Base-by-base conservation (phyloP, 2,888 invertebrate species). In the Drosophila nigritarsus region DNA sequence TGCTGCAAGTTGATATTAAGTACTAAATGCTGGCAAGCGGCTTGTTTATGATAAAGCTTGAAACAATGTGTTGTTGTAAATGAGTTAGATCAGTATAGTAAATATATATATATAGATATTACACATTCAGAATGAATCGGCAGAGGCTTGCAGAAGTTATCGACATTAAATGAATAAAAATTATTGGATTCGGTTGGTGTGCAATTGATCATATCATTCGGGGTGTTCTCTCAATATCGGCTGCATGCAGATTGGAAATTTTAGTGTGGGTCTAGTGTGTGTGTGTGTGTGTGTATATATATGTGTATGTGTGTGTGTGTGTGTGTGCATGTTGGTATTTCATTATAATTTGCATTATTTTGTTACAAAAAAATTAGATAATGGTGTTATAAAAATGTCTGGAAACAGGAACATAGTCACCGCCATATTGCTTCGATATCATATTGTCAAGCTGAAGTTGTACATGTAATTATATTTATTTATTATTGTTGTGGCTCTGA, bases 401-500 rank as follows among this genome's bases (percentile, higher is more conserved):
- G 73, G 53, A 75, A 75, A 63, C 65, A 73, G 82, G 87, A 85
- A 92, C 91, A 92, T 91, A 92, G 86, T 92, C 92, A 93, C 93
- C 93, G 93, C 93, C 93, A 93, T 93, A 93, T 93, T 93, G 93
- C 93, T 93, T 92, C 83, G 87, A 82, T 87, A 87, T 87, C 87
- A 83, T 82, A 83, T 83, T 86, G 87, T 87, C 87, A 73, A 73
- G 77, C 53, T 83, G 32, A 70, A 66, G 67, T 64, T 64, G 53
- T 66, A 38, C 54, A 30, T 24, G 29, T 45, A 40, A 42, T 40
- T 60, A 55, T 20, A 51, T 42, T 66, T 49, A 59, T 67, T 49
- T 77, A 38, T 55, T 55, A 55, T 58, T 50, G 59, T 65, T 65
- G 30, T 64, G 53, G 45, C n/a, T 65, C 42, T 9, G 49, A 40